These are phyloP conservation scores for Formica selysi DNA, from an alignment of 1,140 invertebrate genomes.

Conservation along the genomic window DNA sequence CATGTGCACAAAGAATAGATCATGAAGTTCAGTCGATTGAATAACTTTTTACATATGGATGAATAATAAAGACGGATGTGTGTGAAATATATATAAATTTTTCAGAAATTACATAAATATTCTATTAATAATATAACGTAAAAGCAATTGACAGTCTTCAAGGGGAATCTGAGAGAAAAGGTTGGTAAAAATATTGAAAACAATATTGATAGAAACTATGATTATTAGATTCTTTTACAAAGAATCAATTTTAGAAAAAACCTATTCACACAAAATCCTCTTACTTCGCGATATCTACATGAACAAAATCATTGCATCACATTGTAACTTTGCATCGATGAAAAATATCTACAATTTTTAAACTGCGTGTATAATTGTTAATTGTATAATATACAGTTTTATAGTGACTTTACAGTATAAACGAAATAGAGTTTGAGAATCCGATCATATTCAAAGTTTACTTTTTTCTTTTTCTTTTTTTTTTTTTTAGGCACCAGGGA, in stretches of 20 bases:
- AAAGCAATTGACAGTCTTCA: neutral
- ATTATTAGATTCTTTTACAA: conserved; percentile 87
- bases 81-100: neutral
- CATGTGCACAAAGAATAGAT: neutral
- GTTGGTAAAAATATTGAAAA: conserved; percentile 67
- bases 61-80: neutral
- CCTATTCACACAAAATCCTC: conserved; percentile 86
- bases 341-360: conserved; percentile 87
- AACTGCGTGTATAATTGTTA: conserved; percentile 77
- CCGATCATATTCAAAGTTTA: conserved; percentile 63
- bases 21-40: neutral
- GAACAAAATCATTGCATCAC: conserved; percentile 86
- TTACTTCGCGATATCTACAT: conserved; percentile 85
- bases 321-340: conserved; percentile 84
- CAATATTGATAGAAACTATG: conserved; percentile 87
- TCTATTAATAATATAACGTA: neutral
- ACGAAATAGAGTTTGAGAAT: conserved; percentile 74
- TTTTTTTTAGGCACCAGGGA: conserved; percentile 64
- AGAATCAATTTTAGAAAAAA: conserved; percentile 87
- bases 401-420: conserved; percentile 79
- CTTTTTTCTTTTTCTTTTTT: conserved; percentile 50
- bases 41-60: neutral
- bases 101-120: neutral
- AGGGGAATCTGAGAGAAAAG: neutral
- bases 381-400: conserved; percentile 82